A percentile compares a stretch with the other conserved stretches of the same genome.
Evolutionary conservation across 2,113 vertebrate species (phyloP).

Genomic region (Macaca nemestrina): DNA sequence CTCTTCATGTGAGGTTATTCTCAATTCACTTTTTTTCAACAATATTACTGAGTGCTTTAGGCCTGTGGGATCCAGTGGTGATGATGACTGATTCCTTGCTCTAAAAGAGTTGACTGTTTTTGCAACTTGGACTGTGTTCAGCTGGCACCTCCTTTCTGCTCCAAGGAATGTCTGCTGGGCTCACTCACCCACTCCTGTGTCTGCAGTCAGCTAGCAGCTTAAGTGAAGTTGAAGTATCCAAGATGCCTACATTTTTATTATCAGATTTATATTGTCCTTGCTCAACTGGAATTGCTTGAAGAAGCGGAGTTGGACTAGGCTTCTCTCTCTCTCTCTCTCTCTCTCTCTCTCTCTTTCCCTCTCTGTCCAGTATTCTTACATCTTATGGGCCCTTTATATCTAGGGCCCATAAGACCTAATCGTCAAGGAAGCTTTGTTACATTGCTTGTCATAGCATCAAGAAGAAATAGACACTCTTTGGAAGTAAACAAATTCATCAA

Average conservation of each 20-base stretch:
- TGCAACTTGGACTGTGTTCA: background rate
- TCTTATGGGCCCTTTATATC: background rate
- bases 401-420: no score
- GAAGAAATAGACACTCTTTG: background rate
- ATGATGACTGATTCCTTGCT: background rate
- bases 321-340: background rate
- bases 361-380: background rate
- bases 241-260: background rate
- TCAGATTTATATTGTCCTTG: fast-evolving
- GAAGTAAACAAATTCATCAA: background rate
- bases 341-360: background rate
- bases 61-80: background rate
- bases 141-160: background rate
- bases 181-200: no score
- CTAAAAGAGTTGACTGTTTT: background rate
- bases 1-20: background rate
- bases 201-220: background rate
- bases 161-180: no score
- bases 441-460: background rate
- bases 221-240: background rate
- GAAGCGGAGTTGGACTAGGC: fast-evolving
- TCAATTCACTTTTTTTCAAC: background rate
- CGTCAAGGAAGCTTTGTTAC: background rate
- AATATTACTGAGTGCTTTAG: background rate
- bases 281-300: background rate